Percentiles rank a stretch among this genome's conserved stretches.
phyloP scores from a whole-genome alignment of 2,113 vertebrate species.

The Herpetotheres cachinnans region DNA sequence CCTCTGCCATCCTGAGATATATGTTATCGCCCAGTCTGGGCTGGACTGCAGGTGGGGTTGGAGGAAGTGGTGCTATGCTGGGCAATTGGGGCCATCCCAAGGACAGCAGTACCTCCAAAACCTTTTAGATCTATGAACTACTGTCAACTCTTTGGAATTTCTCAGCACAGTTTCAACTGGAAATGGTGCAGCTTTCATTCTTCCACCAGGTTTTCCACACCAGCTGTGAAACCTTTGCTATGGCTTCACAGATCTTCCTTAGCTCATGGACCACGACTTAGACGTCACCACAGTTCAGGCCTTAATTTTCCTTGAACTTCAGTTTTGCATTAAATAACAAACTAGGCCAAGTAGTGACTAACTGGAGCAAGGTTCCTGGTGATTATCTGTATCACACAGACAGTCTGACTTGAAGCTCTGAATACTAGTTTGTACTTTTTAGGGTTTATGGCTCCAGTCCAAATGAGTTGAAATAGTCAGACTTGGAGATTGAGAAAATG shows the following conservation, averaged over 20 bases:
- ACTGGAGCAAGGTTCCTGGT: background rate
- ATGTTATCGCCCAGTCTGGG: background rate
- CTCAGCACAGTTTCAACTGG: background rate
- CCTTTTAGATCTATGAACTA: background rate
- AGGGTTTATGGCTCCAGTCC: background rate
- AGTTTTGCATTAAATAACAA: background rate
- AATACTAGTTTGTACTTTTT: background rate
- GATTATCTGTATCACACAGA: background rate
- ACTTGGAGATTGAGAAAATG: background rate
- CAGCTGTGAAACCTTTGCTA: background rate
- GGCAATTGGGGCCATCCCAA: background rate
- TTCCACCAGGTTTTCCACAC: background rate
- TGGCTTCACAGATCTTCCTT: background rate
- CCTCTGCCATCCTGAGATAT: background rate
- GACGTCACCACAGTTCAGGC: background rate
- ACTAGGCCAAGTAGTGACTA: background rate
- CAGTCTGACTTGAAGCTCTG: background rate
- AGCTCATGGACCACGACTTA: background rate
- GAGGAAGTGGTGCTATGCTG: background rate
- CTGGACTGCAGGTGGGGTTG: background rate
- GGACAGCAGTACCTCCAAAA: background rate
- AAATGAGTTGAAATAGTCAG: background rate
- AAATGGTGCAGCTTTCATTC: background rate
- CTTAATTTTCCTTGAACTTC: background rate
- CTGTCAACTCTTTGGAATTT: background rate